Evolutionary conservation across 2,113 vertebrate species (phyloP), one percentile per base, ranked within the genome.

Genomic region (Coregonus clupeaformis): DNA sequence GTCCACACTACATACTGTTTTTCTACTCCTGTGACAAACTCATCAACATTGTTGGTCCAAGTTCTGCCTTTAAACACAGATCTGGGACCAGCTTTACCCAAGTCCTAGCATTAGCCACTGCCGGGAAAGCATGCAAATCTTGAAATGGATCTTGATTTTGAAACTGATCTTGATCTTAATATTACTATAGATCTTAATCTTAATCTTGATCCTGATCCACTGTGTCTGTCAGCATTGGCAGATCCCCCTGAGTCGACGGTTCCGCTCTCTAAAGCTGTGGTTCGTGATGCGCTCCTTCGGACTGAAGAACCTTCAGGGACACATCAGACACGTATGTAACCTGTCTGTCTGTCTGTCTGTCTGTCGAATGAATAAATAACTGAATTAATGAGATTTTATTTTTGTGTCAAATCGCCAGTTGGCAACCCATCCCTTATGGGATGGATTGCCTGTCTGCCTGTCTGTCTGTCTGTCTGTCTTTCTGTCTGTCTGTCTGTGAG

Each of bases 211-310:
- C 57, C 57, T 59, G n/a, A 59, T 22, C 57, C 57, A 49, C 52
- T 82, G 63, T 86, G 64, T 2, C 11, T 65, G 74, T 22, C 77
- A 99, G 97, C 94, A 98, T 72, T 99, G 98, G 98, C 98, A 99
- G 85, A 98, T 99, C 77, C 96, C 98, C 1, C 91, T 99, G 76
- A 99, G 97, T 67, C 92, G 96, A 3, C 94, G 97, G 2, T 99
- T 99, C 79, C 97, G 97, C 52, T 97, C 98, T 3, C 82, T 99
- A 68, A 99, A 99, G 85, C 93, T 99, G 29, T 99, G 98, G 97
- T 99, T 99, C 76, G 97, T 99, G 77, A 93, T 99, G 86, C 97
- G 97, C 3, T 95, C 95, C 0, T 99, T 98, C 24, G 98, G 97
- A 2, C 92, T 99, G 89, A 97, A 94, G 87, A 96, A 96, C 66